phyloP scores from a whole-genome alignment of 2,113 vertebrate species.

The Ceuthmochares aereus region DNA sequence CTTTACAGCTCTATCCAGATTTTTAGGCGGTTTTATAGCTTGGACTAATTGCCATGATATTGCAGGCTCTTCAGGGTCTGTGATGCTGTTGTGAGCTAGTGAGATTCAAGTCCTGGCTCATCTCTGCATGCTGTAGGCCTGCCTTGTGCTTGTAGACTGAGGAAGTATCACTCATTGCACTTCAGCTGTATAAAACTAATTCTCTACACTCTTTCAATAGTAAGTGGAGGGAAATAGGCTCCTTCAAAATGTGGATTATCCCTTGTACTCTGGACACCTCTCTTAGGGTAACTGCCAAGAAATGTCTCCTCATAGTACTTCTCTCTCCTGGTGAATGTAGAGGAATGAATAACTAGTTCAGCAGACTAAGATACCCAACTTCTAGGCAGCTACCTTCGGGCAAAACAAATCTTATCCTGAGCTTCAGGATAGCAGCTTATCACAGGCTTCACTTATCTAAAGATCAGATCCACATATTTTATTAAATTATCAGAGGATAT shows the following conservation, averaged over 20 bases:
- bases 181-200: background rate
- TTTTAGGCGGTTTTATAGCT: background rate
- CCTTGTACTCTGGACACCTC: background rate
- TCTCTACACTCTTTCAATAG: background rate
- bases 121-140: background rate
- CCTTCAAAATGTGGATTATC: background rate
- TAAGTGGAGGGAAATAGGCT: background rate
- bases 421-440: constrained; percentile 2
- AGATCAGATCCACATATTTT: background rate
- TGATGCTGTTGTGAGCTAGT: background rate
- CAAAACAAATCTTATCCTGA: background rate
- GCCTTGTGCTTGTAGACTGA: background rate
- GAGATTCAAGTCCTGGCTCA: background rate
- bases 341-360: background rate
- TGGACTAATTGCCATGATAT: background rate
- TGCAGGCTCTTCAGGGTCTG: background rate
- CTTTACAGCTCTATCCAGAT: background rate
- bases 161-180: background rate
- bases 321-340: background rate
- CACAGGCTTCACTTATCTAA: background rate
- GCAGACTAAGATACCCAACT: background rate
- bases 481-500: background rate
- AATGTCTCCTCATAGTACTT: background rate
- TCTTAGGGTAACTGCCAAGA: background rate
- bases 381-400: background rate